These are phyloP conservation scores for Brachionus calyciflorus DNA, from an alignment of 1,140 invertebrate species.

Conservation along the genomic window DNA sequence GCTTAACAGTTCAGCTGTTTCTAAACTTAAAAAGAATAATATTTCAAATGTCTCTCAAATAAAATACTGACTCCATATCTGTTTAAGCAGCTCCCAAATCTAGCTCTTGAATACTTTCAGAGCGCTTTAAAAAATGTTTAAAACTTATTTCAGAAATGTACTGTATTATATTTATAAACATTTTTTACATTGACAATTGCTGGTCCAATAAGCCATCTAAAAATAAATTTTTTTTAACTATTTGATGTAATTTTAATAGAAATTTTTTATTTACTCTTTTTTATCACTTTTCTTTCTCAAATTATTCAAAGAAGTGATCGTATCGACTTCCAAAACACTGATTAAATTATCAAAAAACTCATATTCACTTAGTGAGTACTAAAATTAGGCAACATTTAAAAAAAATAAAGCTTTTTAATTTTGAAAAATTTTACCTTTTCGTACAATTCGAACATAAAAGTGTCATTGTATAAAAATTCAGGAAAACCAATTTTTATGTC, in stretches of 20 bases:
- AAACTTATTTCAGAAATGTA: no score
- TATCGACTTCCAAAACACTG: not conserved
- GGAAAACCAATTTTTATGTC: constrained; percentile 51
- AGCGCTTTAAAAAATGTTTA: not conserved
- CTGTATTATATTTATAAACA: not conserved
- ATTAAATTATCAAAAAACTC: constrained; percentile 35
- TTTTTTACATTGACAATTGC: constrained; percentile 33
- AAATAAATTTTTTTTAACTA: not conserved
- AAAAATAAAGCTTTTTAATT: no score
- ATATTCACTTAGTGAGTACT: constrained; percentile 4
- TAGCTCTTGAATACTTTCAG: no score
- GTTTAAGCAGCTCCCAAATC: no score
- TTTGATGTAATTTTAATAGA: not conserved
- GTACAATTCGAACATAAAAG: constrained; percentile 51
- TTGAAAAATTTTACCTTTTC: constrained; percentile 48
- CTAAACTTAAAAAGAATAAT: no score
- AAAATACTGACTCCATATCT: no score
- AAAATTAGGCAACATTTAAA: not conserved
- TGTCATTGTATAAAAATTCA: constrained; percentile 52
- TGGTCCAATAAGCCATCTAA: constrained; percentile 32
- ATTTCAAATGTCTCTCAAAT: no score
- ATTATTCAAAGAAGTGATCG: not conserved
- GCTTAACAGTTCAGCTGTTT: no score
- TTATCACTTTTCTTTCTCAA: not conserved
- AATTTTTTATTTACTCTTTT: constrained; percentile 27